A percentile compares a stretch with the other conserved stretches of the same genome.
Conservation (phyloP, 2,113 vertebrate genomes). For the Lampris megalopsis region DNA sequence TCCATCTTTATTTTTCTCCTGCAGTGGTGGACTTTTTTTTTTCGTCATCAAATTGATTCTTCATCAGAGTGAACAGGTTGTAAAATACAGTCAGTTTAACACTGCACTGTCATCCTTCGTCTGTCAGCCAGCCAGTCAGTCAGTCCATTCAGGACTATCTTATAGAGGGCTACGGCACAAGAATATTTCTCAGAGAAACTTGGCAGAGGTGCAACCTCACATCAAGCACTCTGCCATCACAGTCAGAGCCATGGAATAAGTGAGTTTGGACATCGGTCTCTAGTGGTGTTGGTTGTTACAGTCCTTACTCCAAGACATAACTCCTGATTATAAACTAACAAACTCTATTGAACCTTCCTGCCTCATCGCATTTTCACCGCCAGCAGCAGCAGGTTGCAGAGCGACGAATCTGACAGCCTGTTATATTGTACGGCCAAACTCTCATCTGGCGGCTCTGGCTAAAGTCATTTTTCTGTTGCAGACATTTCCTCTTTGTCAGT, state of each 20-base stretch:
- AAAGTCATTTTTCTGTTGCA: conserved; percentile 21
- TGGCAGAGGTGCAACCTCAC: conserved; percentile 9
- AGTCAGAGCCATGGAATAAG: conserved; percentile 23
- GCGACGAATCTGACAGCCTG: too few relatives aligned
- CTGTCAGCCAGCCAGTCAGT: conserved; percentile 39
- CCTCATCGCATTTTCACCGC: too few relatives aligned
- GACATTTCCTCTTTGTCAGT: conserved; percentile 60
- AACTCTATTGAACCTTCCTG: too few relatives aligned
- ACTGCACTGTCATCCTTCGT: conserved; percentile 19
- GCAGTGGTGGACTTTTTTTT: neutral
- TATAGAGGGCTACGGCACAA: conserved; percentile 13
- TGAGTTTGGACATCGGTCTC: neutral
- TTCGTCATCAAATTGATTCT: conserved; percentile 1
- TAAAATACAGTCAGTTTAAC: conserved; percentile 64
- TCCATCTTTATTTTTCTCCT: too few relatives aligned
- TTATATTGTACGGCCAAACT: conserved; percentile 4
- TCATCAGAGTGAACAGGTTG: conserved; percentile 5
- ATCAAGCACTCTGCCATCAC: conserved; percentile 12
- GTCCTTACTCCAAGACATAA: too few relatives aligned
- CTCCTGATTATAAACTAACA: too few relatives aligned
- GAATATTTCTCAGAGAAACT: conserved; percentile 23
- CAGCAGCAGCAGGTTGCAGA: too few relatives aligned
- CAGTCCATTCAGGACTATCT: conserved; percentile 8
- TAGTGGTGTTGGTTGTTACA: conserved; percentile 4
- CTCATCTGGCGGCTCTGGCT: conserved; percentile 6